phyloP scores from a whole-genome alignment of 2,797 vertebrate genomes.

The Dicrostonyx torquatus region DNA sequence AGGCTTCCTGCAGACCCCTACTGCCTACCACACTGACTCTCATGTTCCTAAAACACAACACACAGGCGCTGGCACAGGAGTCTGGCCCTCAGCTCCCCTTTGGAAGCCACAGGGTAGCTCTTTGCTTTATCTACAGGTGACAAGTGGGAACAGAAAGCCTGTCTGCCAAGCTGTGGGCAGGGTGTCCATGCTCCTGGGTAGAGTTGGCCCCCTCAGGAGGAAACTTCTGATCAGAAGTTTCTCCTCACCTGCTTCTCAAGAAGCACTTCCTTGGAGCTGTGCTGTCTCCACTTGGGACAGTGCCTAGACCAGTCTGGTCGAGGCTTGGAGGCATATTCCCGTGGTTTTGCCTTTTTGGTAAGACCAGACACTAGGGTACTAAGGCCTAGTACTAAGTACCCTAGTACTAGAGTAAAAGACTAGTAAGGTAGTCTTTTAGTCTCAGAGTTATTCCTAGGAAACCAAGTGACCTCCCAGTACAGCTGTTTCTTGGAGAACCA shows the following conservation, averaged over 20 bases:
- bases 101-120: background rate
- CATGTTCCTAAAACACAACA: background rate
- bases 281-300: background rate
- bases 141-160: background rate
- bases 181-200: too few relatives aligned
- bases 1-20: background rate
- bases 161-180: background rate
- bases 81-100: fast-evolving
- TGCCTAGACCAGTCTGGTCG: fast-evolving
- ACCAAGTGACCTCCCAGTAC: fast-evolving
- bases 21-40: fast-evolving
- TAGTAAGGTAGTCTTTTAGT: fast-evolving
- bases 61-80: fast-evolving
- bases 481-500: background rate
- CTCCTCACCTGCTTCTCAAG: background rate
- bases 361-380: background rate
- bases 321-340: background rate
- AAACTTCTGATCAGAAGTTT: background rate
- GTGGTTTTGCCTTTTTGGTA: background rate
- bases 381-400: too few relatives aligned
- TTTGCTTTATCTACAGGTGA: background rate
- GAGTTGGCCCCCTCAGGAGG: background rate
- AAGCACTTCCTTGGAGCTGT: background rate
- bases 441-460: background rate
- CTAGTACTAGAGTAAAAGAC: too few relatives aligned